phyloP scores from a whole-genome alignment of 2,797 vertebrate genomes.

The Neosilurus mollespiculum region DNA sequence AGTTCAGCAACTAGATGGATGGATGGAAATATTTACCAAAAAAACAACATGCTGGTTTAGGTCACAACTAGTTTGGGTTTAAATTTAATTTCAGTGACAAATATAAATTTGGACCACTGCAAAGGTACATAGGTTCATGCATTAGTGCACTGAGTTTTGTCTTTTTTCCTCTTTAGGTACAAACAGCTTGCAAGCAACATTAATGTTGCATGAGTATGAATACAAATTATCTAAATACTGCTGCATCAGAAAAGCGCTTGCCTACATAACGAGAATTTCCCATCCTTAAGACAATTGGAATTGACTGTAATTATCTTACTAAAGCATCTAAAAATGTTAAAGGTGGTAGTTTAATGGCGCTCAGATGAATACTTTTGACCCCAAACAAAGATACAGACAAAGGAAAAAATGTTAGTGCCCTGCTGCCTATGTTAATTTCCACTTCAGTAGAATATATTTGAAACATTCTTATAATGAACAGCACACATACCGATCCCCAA shows the following conservation, averaged over 20 bases:
- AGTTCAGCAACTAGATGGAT: too few species aligned
- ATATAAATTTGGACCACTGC: neutral
- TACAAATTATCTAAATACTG: constrained; percentile 38
- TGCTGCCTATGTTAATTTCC: constrained; percentile 17
- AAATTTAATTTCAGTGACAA: neutral
- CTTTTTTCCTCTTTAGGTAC: constrained; percentile 33
- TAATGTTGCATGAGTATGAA: constrained; percentile 51
- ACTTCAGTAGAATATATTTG: constrained; percentile 35
- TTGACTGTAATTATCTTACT: neutral
- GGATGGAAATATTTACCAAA: too few species aligned
- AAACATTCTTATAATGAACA: constrained; percentile 8
- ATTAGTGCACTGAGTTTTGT: constrained; percentile 23
- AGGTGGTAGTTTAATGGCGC: neutral
- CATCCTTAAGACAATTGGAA: constrained; percentile 6
- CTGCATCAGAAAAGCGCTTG: constrained; percentile 37
- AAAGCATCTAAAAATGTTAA: neutral
- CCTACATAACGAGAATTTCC: constrained; percentile 46
- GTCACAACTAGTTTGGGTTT: neutral
- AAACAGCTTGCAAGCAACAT: constrained; percentile 31
- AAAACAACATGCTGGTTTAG: neutral
- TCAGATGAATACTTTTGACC: neutral
- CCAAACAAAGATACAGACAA: neutral
- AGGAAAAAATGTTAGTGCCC: neutral
- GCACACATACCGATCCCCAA: constrained; percentile 23
- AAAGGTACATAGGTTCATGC: constrained; percentile 2